These are phyloP conservation scores for Ennomos fuscantarius DNA, from an alignment of 2,888 invertebrate genomes.

Conservation along the genomic window DNA sequence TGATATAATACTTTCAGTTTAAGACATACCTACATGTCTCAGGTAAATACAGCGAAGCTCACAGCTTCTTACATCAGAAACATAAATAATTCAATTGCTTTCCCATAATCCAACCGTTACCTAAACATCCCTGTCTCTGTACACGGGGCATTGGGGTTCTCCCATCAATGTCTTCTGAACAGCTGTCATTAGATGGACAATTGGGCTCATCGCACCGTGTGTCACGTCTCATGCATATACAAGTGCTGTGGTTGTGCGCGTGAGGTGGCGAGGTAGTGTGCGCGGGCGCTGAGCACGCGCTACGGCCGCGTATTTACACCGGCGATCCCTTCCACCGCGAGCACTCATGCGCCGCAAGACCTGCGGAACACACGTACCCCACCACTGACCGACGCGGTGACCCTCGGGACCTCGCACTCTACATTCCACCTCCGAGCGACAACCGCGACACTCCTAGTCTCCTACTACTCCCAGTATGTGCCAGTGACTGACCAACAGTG, in stretches of 20 bases:
- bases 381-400: slow-evolving; percentile 64
- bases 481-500: slow-evolving; percentile 73
- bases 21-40: too few species aligned
- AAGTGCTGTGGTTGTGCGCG: slow-evolving; percentile 46
- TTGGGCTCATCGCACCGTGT: slow-evolving; percentile 46
- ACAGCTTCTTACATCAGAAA: slow-evolving; percentile 35
- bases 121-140: slow-evolving; percentile 49
- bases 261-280: slow-evolving; percentile 53
- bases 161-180: slow-evolving; percentile 58
- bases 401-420: slow-evolving; percentile 60
- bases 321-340: slow-evolving; percentile 81
- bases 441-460: slow-evolving; percentile 54
- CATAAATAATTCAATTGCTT: slow-evolving; percentile 41
- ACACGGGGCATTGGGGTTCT: slow-evolving; percentile 51
- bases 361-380: slow-evolving; percentile 79
- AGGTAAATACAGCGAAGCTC: neutral
- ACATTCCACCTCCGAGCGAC: slow-evolving; percentile 54
- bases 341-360: slow-evolving; percentile 82
- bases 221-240: slow-evolving; percentile 47
- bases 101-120: slow-evolving; percentile 39
- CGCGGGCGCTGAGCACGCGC: slow-evolving; percentile 75
- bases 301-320: slow-evolving; percentile 79
- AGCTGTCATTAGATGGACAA: slow-evolving; percentile 51
- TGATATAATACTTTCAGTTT: too few species aligned
- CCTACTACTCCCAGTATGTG: slow-evolving; percentile 68